phyloP scores from a whole-genome alignment of 2,113 vertebrate genomes.

The Calcarius ornatus region DNA sequence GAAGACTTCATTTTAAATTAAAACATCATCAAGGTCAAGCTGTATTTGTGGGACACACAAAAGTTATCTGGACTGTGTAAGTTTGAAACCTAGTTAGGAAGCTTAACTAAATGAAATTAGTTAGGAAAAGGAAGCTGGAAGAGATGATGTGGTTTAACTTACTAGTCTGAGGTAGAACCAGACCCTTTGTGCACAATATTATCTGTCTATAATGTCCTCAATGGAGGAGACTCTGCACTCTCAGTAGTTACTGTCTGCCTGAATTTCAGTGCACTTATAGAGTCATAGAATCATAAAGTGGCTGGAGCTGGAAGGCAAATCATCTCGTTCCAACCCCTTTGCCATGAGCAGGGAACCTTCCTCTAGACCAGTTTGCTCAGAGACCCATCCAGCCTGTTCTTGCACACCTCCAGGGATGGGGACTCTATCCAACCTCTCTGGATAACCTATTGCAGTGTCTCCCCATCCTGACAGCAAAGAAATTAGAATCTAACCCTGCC shows the following conservation, averaged over 20 bases:
- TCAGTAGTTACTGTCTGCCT: background rate
- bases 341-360: background rate
- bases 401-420: no score
- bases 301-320: background rate
- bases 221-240: background rate
- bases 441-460: background rate
- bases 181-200: background rate
- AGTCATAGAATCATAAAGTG: background rate
- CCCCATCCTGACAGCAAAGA: background rate
- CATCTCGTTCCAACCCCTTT: background rate
- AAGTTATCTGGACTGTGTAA: background rate
- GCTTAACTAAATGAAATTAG: background rate
- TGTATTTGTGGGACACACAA: background rate
- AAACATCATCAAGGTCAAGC: background rate
- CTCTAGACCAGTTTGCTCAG: background rate
- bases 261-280: background rate
- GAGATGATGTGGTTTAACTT: background rate
- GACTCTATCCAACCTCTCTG: background rate
- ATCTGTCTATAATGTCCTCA: background rate
- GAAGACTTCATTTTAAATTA: background rate
- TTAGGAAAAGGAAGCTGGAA: background rate
- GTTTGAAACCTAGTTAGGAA: background rate
- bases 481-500: background rate
- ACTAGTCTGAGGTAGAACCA: background rate
- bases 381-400: background rate